Conservation (phyloP, 2,113 vertebrate species). For the Paralichthys olivaceus region DNA sequence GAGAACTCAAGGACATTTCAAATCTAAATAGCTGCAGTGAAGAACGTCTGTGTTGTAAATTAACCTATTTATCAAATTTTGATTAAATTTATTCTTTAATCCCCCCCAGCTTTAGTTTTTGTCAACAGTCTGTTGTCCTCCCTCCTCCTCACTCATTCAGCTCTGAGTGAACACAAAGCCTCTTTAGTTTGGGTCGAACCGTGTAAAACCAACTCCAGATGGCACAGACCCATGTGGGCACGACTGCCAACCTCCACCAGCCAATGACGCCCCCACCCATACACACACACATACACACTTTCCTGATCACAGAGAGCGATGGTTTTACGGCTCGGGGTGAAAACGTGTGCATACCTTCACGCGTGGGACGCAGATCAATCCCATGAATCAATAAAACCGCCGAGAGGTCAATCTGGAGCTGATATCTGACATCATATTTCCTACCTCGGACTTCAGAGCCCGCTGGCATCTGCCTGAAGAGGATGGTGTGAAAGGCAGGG, state of each 20-base stretch:
- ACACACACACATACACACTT: conserved; percentile 10
- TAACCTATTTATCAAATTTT: no score
- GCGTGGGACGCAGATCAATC: conserved; percentile 19
- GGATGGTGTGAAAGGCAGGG: conserved; percentile 11
- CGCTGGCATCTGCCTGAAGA: conserved; percentile 2
- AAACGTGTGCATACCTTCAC: conserved; percentile 24
- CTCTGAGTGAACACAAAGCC: conserved; percentile 53
- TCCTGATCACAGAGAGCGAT: conserved; percentile 16
- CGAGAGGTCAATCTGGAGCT: conserved; percentile 11
- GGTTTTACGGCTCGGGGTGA: neutral
- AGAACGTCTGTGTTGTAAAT: no score
- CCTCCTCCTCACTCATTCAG: conserved; percentile 1
- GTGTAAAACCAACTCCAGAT: conserved; percentile 64
- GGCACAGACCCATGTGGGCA: conserved; percentile 63
- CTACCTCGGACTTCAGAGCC: neutral
- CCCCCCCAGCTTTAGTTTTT: neutral
- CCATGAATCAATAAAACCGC: conserved; percentile 45
- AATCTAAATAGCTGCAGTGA: no score
- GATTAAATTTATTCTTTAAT: no score
- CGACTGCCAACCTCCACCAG: conserved; percentile 41
- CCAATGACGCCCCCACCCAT: conserved; percentile 5
- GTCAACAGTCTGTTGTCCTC: conserved; percentile 40
- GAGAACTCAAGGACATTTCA: no score
- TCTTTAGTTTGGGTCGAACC: conserved; percentile 52
- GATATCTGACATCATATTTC: conserved; percentile 21